Base-by-base conservation (phyloP, 2,888 invertebrate species). In the Andricus curvator region DNA sequence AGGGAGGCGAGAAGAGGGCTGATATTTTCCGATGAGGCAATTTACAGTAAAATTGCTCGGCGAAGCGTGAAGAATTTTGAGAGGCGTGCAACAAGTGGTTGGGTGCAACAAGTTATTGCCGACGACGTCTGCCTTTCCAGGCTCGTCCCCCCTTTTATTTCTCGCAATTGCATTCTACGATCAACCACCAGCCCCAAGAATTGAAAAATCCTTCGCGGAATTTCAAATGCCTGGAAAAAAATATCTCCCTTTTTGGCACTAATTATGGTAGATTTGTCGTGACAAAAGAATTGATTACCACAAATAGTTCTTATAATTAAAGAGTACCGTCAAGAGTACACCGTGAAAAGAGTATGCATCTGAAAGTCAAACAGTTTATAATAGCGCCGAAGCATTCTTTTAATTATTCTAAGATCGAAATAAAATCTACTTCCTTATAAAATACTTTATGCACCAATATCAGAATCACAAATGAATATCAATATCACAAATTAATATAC, bases 31-130 rank as follows among this genome's bases (percentile, higher is more conserved):
- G 83, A 88, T 85, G 85, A 88, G 86, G 88, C 87, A 89, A 90
- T 89, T 90, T 89, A 90, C 88, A 88, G 89, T 89, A 88, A 89
- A 89, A 90, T 90, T 88, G 86, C 87, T 85, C 86, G 84, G 88
- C 89, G 87, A 89, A 87, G 90, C 89, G 89, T 90, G 89, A 89
- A 89, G 89, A 90, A 90, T 90, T 90, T 90, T 88, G 91, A 90
- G 85, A 89, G 89, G 89, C 88, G 88, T 88, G 90, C 90, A 90
- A 90, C 91, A 91, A 90, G 90, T 91, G 89, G 89, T 90, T 88
- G 89, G 87, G 86, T 88, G 91, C 90, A 90, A 90, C 90, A 89
- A 90, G 90, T 91, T 90, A 90, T 88, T 88, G 87, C 87, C 85
- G 82, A 83, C 87, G 85, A 88, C 85, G 87, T 87, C 86, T 84